These are phyloP conservation scores for Girardia tigrina DNA, from an alignment of 2,888 invertebrate species.

Conservation along the genomic window DNA sequence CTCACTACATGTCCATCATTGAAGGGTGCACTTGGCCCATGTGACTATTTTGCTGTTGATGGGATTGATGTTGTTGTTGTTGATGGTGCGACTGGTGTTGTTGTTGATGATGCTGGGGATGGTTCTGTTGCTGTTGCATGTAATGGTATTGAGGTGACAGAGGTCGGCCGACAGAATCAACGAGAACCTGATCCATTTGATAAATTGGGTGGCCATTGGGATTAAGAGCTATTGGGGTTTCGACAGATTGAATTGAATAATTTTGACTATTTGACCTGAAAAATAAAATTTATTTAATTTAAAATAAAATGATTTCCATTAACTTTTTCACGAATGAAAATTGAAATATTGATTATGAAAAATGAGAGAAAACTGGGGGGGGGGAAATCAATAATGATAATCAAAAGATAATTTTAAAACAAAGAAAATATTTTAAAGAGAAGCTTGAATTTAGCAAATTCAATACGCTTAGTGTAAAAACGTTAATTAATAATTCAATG, in stretches of 20 bases:
- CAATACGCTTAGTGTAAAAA: too few relatives aligned
- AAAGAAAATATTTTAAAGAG: too few relatives aligned
- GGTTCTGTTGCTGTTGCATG: constrained; percentile 14
- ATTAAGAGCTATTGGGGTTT: constrained; percentile 10
- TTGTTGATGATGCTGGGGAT: not conserved
- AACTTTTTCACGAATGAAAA: too few relatives aligned
- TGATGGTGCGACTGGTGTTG: not conserved
- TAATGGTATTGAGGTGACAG: constrained; percentile 1
- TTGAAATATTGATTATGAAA: too few relatives aligned
- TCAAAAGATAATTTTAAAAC: too few relatives aligned
- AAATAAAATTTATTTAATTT: not conserved
- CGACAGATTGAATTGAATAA: not conserved
- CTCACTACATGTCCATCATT: constrained; percentile 17
- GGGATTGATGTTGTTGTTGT: not conserved
- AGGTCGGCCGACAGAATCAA: not conserved
- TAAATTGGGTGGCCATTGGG: not conserved
- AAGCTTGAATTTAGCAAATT: too few relatives aligned
- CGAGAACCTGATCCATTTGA: constrained; percentile 8
- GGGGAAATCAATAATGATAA: too few relatives aligned
- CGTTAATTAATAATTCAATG: too few relatives aligned
- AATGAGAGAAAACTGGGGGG: too few relatives aligned
- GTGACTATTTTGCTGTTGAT: not conserved
- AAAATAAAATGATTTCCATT: too few relatives aligned
- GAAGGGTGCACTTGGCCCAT: not conserved
- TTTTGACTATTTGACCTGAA: not conserved